Evolutionary conservation across 2,888 invertebrate species (phyloP), one percentile per base, ranked within the genome.

Genomic region (Eubasilissa splendida): DNA sequence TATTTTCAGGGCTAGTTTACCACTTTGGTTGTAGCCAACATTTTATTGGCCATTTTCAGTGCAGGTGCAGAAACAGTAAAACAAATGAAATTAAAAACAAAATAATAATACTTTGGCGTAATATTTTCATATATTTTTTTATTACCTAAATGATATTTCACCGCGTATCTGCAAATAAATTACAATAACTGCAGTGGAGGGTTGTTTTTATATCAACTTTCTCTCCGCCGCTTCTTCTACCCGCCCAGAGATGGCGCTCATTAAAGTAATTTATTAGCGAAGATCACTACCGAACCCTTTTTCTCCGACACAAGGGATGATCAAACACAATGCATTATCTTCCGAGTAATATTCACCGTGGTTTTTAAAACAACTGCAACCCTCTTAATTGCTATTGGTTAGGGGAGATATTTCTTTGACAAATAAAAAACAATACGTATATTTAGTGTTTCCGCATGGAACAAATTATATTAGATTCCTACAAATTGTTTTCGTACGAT

Each of bases 261-360:
- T 77, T 79, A 78, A 79, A 81, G 81, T 83, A 81, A 83, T 83
- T 83, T 83, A 83, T 79, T 83, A 83, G 81, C 83, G 60, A 73
- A 81, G 80, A 83, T 71, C 65, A 50, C 52, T 76, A 80, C 82
- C 66, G 31, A 80, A 77, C 82, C 82, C 82, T 81, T 80, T 77
- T 74, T 56, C 77, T 53, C 7, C 77, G 80, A 56, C 4, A 31
- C 33, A 22, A 71, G 50, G 50, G 53, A 80, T 65, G 77, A 77
- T 82, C 80, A 80, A 82, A 82, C 65, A 74, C 77, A 80, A 80
- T 80, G 82, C 80, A 82, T 82, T 80, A 79, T 82, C 82, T 82
- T 82, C 59, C 50, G 58, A 80, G 74, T 76, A 76, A 66, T 63
- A 79, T 77, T 68, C 66, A 53, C 60, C 53, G 79, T 68, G 79